A percentile compares a stretch with the other conserved stretches of the same genome.
Conservation (phyloP, 2,888 invertebrate species). For the Tenthredo livida region DNA sequence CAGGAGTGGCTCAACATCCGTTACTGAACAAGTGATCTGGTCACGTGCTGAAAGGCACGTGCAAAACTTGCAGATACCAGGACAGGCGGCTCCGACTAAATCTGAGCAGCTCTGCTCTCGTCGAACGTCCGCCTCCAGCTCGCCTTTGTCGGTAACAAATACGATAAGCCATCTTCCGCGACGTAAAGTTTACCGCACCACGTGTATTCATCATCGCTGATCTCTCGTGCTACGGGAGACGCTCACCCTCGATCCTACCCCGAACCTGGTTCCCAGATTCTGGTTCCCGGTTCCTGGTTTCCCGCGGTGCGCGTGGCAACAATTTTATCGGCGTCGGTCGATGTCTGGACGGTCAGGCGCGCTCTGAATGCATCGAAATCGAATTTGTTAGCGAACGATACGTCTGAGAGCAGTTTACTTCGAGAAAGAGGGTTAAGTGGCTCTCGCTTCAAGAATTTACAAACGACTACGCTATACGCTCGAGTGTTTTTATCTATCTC, state of each 20-base stretch:
- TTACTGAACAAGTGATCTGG: constrained; percentile 22
- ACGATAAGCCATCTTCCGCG: constrained; percentile 45
- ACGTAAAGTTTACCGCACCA: constrained; percentile 35
- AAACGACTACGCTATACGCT: constrained; percentile 27
- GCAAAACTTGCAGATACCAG: constrained; percentile 42
- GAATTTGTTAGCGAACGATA: constrained; percentile 50
- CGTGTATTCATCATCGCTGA: constrained; percentile 48
- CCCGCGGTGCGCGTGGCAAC: constrained; percentile 20
- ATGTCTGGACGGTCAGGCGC: constrained; percentile 40
- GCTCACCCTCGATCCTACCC: background rate
- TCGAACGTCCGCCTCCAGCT: background rate
- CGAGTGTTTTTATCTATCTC: constrained; percentile 11
- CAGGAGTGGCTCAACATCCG: constrained; percentile 19
- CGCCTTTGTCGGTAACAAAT: constrained; percentile 46
- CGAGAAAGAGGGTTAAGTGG: constrained; percentile 45
- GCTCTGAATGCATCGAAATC: constrained; percentile 48
- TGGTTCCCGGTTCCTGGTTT: background rate
- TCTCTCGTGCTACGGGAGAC: background rate
- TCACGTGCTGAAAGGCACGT: constrained; percentile 47
- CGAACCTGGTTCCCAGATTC: background rate
- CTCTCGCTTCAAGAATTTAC: constrained; percentile 51
- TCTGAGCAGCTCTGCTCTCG: constrained; percentile 32
- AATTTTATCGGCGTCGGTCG: constrained; percentile 46
- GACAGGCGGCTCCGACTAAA: constrained; percentile 35
- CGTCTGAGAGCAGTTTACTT: constrained; percentile 49